phyloP scores from a whole-genome alignment of 2,113 vertebrate genomes.

The Corvus hawaiiensis region DNA sequence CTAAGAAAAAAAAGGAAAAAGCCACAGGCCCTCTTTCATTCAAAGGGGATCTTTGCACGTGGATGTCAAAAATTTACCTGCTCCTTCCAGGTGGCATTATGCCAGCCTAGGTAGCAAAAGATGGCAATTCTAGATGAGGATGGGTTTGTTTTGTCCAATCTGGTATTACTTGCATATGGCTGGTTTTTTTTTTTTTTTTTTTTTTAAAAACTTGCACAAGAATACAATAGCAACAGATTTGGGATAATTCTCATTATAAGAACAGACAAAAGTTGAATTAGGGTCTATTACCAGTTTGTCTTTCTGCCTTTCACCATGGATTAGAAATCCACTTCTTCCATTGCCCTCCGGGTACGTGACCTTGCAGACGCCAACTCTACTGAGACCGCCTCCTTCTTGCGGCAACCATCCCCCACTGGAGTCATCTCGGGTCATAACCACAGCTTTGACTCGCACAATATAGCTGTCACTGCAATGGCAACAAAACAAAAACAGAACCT shows the following conservation, averaged over 20 bases:
- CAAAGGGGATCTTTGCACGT: neutral
- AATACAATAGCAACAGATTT: slow-evolving; percentile 16
- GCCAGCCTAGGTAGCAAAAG: neutral
- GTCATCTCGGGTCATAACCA: slow-evolving; percentile 99
- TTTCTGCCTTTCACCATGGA: slow-evolving; percentile 93
- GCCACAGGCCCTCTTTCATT: neutral
- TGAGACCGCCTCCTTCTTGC: slow-evolving; percentile 96
- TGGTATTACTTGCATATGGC: neutral
- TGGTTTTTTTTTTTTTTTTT: neutral
- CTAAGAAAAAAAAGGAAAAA: neutral
- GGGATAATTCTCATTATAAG: slow-evolving; percentile 25
- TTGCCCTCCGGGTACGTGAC: slow-evolving; percentile 85
- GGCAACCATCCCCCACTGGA: slow-evolving; percentile 98
- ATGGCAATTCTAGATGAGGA: neutral
- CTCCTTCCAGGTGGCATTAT: neutral
- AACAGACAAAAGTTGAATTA: slow-evolving; percentile 42
- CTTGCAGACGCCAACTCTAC: slow-evolving; percentile 96
- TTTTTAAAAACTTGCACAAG: neutral
- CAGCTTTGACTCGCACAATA: slow-evolving; percentile 99
- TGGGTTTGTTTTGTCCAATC: neutral
- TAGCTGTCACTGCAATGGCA: slow-evolving; percentile 92
- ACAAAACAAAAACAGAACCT: slow-evolving; percentile 51
- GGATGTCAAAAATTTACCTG: neutral
- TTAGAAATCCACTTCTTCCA: slow-evolving; percentile 91
- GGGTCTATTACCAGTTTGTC: slow-evolving; percentile 91